These are phyloP conservation scores for Crotalus tigris DNA, from an alignment of 2,113 vertebrate genomes.

Conservation along the genomic window DNA sequence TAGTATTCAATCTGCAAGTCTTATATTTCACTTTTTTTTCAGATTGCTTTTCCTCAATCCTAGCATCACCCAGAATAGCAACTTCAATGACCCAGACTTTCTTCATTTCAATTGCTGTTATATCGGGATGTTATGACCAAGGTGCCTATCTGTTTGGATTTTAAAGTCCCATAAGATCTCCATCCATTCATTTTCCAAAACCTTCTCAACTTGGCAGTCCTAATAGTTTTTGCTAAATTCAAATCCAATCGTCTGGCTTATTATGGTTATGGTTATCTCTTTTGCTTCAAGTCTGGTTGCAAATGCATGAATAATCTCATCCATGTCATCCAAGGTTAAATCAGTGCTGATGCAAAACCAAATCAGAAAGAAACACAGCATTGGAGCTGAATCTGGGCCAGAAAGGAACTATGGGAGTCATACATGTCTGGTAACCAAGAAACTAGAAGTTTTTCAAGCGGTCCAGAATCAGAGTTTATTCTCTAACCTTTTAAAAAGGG, in stretches of 20 bases:
- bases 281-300: background rate
- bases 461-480: background rate
- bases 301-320: background rate
- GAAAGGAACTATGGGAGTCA: background rate
- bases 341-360: background rate
- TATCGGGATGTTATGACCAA: background rate
- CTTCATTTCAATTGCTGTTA: background rate
- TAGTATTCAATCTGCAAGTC: too few relatives aligned
- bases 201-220: background rate
- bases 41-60: too few relatives aligned
- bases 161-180: background rate
- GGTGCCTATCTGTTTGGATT: background rate
- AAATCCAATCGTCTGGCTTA: background rate
- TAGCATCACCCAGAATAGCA: background rate
- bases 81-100: background rate
- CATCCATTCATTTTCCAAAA: background rate
- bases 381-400: background rate
- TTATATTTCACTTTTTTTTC: too few relatives aligned
- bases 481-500: background rate
- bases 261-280: background rate
- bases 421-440: background rate
- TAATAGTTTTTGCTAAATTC: background rate
- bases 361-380: background rate
- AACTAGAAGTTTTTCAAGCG: background rate
- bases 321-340: background rate